Evolutionary conservation across 1,140 invertebrate genomes (phyloP), one percentile per base, ranked within the genome.

Genomic region (Drosophila navojoa): DNA sequence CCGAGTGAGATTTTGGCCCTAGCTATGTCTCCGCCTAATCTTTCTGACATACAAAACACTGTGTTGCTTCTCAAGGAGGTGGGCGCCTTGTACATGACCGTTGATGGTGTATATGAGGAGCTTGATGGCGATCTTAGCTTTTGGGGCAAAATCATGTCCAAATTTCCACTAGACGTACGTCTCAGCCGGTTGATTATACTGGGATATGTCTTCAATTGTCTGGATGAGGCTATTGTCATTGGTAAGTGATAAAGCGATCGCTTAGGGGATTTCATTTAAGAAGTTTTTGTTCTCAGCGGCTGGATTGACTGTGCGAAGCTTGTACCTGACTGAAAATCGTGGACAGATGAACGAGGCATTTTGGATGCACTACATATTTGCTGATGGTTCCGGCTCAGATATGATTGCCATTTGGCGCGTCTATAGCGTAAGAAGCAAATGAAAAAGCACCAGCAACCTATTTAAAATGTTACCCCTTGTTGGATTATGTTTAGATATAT

Each of bases 41-140:
- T 98, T 10, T 93, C 93, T 7, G 97, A 98, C 81, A 96, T 99
- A 69, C 94, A 95, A 50, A 93, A 94, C 11, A 98, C 98, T 1
- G 94, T 99, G 58, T 92, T 98, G 6, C 92, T 95, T 38, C 92
- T 99, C 0, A 99, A 99, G 94, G 97, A 98, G 94, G 95, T 94
- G 10, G 96, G 96, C 5, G 96, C 94, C 0, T 80, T 99, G 3
- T 93, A 95, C 22, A 93, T 94, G 38, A 94, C 92, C 0, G 71
- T 93, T 15, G 92, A 93, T 50, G 94, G 93, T 0, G 68, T 92
- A n/a, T 93, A 93, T 70, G 92, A 93, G 45, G 81, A 91, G 11
- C 92, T 95, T 40, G 98, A 99, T 93, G 98, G 98, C n/a, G 96
- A 98, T 66, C 80, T 99, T 11, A 99, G 98, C 0, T 96, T 95